Base-by-base conservation (phyloP, 2,113 vertebrate species). In the Upupa epops region DNA sequence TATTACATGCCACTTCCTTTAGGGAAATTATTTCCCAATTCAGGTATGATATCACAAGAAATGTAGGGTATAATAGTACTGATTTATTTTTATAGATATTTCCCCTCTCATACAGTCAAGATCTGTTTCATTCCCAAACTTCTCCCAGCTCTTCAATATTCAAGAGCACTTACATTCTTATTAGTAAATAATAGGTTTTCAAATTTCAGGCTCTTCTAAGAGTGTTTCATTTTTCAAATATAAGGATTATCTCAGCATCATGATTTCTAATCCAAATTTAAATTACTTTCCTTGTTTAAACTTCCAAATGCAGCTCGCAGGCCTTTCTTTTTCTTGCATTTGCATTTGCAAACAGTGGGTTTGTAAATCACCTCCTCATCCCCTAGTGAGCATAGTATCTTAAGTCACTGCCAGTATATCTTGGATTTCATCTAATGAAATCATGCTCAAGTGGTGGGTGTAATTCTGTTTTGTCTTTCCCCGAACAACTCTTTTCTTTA, bases 1-100 rank as follows among this genome's bases (percentile, higher is more conserved):
- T 82, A 93, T 92, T 89, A 94, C 45, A 51, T 56, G 37, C 15
- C 37, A 26, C 37, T 87, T 94, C 34, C 70, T 93, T 95, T 76
- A 70, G 59, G 66, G 51, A 96, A 94, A 92, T 90, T 69, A 82
- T 93, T 92, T 82, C 14, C 36, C 13, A 66, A n/a, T 63, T 78
- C 24, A n/a, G 55, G 29, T 73, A 60, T 77, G 17, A 29, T 72
- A 56, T 66, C 12, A 83, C 17, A 65, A 78, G 40, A 83, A 79
- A 58, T 74, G 7, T 40, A 32, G 89, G 42, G 13, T 40, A 37
- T 75, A 86, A 71, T 92, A 93, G 74, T 46, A 37, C 6, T 83
- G 37, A 87, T 82, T 81, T 77, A 80, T 74, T 94, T 85, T 91
- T 65, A 78, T 11, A 59, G 60, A 9, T 37, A 36, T 76, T 81